A percentile compares a stretch with the other conserved stretches of the same genome.
Evolutionary conservation across 1,140 invertebrate genomes (phyloP).

Genomic region (Proales similis): DNA sequence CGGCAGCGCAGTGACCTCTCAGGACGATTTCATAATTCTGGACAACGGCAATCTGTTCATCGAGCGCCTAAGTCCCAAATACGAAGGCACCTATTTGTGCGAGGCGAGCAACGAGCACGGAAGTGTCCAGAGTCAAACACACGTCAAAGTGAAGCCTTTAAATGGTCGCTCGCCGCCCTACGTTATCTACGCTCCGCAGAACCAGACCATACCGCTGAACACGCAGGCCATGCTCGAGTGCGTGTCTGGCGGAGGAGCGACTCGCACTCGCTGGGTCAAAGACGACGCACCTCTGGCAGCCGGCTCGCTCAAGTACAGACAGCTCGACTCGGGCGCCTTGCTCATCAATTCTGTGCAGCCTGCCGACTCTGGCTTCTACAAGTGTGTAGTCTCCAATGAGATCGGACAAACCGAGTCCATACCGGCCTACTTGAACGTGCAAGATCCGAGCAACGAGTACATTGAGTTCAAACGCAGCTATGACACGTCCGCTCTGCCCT

Average conservation of each 20-base stretch:
- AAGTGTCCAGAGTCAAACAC: neutral
- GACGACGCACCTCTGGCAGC: neutral
- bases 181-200: constrained; percentile 15
- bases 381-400: neutral
- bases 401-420: neutral
- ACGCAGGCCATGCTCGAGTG: constrained; percentile 17
- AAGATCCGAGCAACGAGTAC: constrained; percentile 22
- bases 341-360: constrained; percentile 15
- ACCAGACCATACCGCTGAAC: constrained; percentile 19
- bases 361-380: constrained; percentile 1
- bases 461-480: constrained; percentile 17
- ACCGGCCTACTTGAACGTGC: neutral
- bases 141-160: constrained; percentile 2
- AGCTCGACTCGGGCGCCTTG: neutral
- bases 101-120: constrained; percentile 31
- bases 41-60: constrained; percentile 36
- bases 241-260: neutral
- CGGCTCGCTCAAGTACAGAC: constrained; percentile 1
- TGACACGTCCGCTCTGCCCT: neutral
- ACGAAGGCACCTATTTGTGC: constrained; percentile 19
- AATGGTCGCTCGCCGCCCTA: neutral
- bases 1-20: neutral
- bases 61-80: constrained; percentile 7
- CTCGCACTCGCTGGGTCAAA: constrained; percentile 10
- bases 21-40: constrained; percentile 28